Evolutionary conservation across 2,888 invertebrate species (phyloP), one percentile per base, ranked within the genome.

Genomic region (Lottia scabra): DNA sequence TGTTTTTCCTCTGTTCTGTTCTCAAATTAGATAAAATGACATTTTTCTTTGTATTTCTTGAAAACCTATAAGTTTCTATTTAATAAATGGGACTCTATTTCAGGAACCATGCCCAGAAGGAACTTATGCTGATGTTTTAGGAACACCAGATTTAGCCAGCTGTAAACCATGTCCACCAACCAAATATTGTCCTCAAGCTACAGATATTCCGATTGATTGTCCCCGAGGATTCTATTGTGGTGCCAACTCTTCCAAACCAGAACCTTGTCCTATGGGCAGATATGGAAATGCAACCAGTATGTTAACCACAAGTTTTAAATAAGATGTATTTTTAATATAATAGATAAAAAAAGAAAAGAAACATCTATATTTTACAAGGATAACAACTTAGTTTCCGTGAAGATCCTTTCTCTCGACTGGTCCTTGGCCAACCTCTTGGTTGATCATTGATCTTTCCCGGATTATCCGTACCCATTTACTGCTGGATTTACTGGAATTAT

Each of bases 21-120:
- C n/a, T n/a, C n/a, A n/a, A n/a, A n/a, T n/a, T n/a, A n/a, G n/a
- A n/a, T n/a, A n/a, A n/a, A n/a, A n/a, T n/a, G n/a, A n/a, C n/a
- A n/a, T n/a, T n/a, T n/a, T n/a, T n/a, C n/a, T n/a, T n/a, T n/a
- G n/a, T n/a, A n/a, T n/a, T n/a, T n/a, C n/a, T n/a, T n/a, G n/a
- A n/a, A n/a, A n/a, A n/a, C n/a, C n/a, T n/a, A n/a, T n/a, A n/a
- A n/a, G n/a, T n/a, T n/a, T n/a, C n/a, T n/a, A n/a, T n/a, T n/a
- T n/a, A n/a, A n/a, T n/a, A n/a, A n/a, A 38, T 38, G 38, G 5
- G 10, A 38, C 5, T 62, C 26, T 63, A 63, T 75, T 77, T 15
- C 75, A 87, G 87, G 80, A 78, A 64, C 81, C 82, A 38, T 88
- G 88, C 72, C 87, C 87, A n/a, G 84, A 82, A 45, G 87, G 86